Evolutionary conservation across 2,888 invertebrate genomes (phyloP).

Genomic region (Eupithecia insigniata): DNA sequence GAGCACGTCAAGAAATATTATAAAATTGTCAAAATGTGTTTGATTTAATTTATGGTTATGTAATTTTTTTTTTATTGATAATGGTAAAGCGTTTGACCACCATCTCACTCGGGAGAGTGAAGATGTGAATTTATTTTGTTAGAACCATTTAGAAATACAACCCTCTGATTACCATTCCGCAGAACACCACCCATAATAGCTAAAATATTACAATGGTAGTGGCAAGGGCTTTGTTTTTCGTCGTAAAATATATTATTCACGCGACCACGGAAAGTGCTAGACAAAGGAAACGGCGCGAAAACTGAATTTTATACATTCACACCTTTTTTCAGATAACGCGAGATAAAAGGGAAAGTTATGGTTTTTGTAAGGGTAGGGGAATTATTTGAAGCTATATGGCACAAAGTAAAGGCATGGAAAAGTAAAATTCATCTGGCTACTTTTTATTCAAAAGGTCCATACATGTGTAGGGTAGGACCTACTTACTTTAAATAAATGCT

Average conservation of each 20-base stretch:
- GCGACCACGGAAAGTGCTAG: constrained; percentile 27
- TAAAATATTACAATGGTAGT: background rate
- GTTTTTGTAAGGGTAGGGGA: background rate
- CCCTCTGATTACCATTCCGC: background rate
- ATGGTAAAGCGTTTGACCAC: no score
- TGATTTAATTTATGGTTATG: background rate
- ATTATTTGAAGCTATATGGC: background rate
- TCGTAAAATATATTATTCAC: constrained; percentile 33
- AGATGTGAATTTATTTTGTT: no score
- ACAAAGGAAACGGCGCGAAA: constrained; percentile 30
- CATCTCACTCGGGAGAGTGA: no score
- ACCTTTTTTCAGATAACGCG: constrained; percentile 18
- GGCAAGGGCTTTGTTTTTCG: constrained; percentile 33
- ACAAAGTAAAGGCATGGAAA: background rate
- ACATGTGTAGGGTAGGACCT: no score
- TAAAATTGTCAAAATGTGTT: background rate
- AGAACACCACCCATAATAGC: background rate
- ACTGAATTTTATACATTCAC: constrained; percentile 32
- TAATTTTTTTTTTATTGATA: no score
- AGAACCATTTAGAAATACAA: background rate
- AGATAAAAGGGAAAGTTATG: constrained; percentile 10
- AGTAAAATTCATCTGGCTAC: background rate
- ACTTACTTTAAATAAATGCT: no score
- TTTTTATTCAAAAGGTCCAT: no score
- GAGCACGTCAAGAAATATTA: background rate